Conservation (phyloP, 2,797 vertebrate genomes). For the Smutsia temminckii region DNA sequence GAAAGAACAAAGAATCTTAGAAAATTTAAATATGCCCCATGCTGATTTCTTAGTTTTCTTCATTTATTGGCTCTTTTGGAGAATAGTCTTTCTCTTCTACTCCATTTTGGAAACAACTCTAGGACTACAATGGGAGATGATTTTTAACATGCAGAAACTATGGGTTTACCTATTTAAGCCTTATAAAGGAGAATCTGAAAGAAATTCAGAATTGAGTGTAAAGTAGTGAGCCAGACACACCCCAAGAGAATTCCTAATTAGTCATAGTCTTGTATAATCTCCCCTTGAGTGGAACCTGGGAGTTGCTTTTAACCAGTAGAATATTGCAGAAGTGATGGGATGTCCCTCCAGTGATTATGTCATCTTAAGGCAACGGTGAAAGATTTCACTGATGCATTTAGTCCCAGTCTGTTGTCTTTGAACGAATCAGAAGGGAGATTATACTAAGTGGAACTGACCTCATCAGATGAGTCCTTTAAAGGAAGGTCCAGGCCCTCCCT, state of each 20-base stretch:
- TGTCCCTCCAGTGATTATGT: not conserved
- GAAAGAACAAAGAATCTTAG: slow-evolving; percentile 71
- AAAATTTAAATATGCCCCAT: slow-evolving; percentile 69
- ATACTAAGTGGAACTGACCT: not conserved
- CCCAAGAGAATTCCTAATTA: not conserved
- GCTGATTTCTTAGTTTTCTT: slow-evolving; percentile 73
- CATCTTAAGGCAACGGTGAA: not conserved
- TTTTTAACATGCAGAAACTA: not conserved
- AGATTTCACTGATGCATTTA: not conserved
- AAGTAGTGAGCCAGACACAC: not conserved
- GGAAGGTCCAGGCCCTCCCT: not conserved
- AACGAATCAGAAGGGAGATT: not conserved
- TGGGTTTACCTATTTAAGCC: not conserved
- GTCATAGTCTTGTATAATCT: not conserved
- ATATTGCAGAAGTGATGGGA: not conserved
- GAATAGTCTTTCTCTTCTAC: slow-evolving; percentile 41
- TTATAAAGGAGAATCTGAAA: not conserved
- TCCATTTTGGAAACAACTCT: not conserved
- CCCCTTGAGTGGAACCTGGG: not conserved
- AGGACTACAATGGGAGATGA: not conserved
- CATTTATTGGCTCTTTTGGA: slow-evolving; percentile 42
- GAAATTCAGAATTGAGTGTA: not conserved
- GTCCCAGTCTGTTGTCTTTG: not conserved
- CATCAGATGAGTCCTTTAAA: not conserved
- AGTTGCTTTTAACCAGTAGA: not conserved